Percentiles rank a stretch among this genome's conserved stretches.
These are phyloP conservation scores for Ictidomys tridecemlineatus DNA, from an alignment of 2,113 vertebrate species.

Conservation along the genomic window DNA sequence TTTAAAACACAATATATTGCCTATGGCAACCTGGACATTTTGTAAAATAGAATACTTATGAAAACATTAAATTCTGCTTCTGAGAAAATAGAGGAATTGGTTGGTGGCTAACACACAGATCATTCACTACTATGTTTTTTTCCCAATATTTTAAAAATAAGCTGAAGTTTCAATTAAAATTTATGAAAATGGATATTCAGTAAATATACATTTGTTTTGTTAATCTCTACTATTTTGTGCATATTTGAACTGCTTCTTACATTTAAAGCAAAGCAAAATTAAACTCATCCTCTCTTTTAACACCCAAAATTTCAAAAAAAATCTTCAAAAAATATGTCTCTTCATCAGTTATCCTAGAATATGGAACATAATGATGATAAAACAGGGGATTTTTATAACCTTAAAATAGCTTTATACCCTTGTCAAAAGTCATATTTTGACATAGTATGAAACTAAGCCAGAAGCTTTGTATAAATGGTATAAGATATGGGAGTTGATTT, in stretches of 20 bases:
- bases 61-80: background rate
- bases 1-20: background rate
- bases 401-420: constrained; percentile 26
- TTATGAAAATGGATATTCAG: background rate
- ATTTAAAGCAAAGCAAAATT: constrained; percentile 9
- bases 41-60: constrained; percentile 25
- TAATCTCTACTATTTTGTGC: background rate
- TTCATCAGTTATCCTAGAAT: background rate
- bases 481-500: constrained; percentile 18
- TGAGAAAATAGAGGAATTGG: background rate
- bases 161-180: background rate
- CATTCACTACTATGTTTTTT: background rate
- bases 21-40: background rate
- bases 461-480: background rate
- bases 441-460: background rate
- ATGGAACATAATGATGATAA: constrained; percentile 16
- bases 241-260: background rate
- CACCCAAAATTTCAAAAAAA: background rate
- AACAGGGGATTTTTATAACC: background rate
- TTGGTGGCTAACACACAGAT: background rate
- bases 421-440: background rate
- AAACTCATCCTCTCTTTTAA: background rate
- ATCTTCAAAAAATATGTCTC: background rate
- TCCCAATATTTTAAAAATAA: constrained; percentile 18
- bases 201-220: background rate